Evolutionary conservation across 2,888 invertebrate species (phyloP).

Genomic region (Oxytorus armatus): DNA sequence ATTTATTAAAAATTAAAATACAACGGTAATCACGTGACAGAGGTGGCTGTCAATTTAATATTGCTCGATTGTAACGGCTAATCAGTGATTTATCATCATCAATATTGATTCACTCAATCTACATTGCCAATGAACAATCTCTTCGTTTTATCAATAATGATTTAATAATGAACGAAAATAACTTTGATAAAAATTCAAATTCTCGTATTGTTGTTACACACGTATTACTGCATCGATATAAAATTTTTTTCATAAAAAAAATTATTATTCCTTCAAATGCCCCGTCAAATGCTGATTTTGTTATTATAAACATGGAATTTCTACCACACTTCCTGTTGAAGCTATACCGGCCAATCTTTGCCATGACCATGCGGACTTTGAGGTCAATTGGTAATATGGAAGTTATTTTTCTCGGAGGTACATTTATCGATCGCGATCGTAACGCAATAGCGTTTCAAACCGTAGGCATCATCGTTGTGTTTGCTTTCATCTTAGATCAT

Average conservation of each 20-base stretch:
- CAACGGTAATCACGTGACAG: not conserved
- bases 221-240: too few species aligned
- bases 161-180: conserved; percentile 5
- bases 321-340: too few species aligned
- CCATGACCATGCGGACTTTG: too few species aligned
- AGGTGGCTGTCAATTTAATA: not conserved
- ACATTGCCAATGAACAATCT: not conserved
- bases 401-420: conserved; percentile 6
- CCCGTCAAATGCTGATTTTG: too few species aligned
- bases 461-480: not conserved
- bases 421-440: conserved; percentile 24
- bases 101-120: not conserved
- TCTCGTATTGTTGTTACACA: too few species aligned
- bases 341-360: too few species aligned
- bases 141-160: not conserved
- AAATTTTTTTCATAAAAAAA: too few species aligned
- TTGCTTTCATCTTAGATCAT: not conserved
- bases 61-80: not conserved
- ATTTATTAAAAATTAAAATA: conserved; percentile 13
- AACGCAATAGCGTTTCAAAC: not conserved
- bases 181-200: not conserved
- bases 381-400: too few species aligned
- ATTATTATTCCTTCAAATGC: too few species aligned
- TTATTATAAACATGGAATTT: too few species aligned
- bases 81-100: conserved; percentile 19